These are phyloP conservation scores for Madoqua kirkii DNA, from an alignment of 2,113 vertebrate species.

Conservation along the genomic window DNA sequence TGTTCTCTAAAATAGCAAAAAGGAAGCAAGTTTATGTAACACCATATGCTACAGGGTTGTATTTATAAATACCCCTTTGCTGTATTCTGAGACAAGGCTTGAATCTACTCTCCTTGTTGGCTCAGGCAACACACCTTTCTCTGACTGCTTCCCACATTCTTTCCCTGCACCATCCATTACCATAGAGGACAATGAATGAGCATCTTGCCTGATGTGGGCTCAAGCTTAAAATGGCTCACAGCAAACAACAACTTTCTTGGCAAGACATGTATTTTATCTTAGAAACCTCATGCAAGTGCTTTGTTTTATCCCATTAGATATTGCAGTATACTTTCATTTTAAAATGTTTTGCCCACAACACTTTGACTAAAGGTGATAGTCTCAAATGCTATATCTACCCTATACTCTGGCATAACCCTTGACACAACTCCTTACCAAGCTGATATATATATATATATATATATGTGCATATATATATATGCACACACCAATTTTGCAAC, in stretches of 20 bases:
- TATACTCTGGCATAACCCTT: neutral
- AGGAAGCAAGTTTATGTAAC: neutral
- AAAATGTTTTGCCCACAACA: neutral
- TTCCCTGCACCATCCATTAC: neutral
- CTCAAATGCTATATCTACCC: neutral
- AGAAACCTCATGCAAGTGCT: neutral
- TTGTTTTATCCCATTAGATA: neutral
- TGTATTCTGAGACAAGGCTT: neutral
- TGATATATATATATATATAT: neutral
- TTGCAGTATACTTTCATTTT: neutral
- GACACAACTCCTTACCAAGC: neutral
- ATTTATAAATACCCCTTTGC: neutral
- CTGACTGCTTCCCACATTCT: neutral
- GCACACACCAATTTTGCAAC: neutral
- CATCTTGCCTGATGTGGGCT: neutral
- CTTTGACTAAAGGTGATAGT: neutral
- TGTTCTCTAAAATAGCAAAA: neutral
- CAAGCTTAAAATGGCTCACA: neutral
- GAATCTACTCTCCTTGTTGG: neutral
- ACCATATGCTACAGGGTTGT: neutral
- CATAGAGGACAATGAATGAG: neutral
- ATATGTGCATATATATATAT: neutral
- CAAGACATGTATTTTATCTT: neutral
- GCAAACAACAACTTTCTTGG: neutral
- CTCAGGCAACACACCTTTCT: neutral